Percentiles rank a stretch among this genome's conserved stretches.
Evolutionary conservation across 2,888 invertebrate species (phyloP).

Genomic region (Vesta saturnalis): DNA sequence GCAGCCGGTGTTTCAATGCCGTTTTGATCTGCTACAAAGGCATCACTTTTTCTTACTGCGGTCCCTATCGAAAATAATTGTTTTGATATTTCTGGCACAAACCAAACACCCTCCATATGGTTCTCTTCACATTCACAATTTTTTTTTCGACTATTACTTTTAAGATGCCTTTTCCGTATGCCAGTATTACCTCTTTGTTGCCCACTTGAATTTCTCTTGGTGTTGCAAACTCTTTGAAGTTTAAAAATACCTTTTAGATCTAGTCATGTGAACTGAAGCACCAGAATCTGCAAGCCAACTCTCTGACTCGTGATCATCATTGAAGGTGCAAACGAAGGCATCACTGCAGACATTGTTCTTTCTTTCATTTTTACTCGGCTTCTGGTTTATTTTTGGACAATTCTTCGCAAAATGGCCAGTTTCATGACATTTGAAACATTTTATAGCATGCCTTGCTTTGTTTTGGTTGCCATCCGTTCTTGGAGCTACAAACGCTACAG

Average conservation of each 20-base stretch:
- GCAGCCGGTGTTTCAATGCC: too few relatives aligned
- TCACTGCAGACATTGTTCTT: background rate
- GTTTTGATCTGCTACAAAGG: background rate
- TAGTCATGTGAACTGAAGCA: background rate
- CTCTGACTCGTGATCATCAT: background rate
- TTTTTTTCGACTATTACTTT: too few relatives aligned
- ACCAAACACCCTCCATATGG: background rate
- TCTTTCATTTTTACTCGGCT: background rate
- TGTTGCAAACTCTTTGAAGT: too few relatives aligned
- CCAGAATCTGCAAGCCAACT: background rate
- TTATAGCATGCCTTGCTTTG: background rate
- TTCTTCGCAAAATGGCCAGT: background rate
- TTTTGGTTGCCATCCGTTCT: background rate
- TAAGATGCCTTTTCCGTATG: too few relatives aligned
- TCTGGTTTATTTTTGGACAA: background rate
- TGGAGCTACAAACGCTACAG: background rate
- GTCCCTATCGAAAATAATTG: background rate
- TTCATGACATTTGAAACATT: background rate
- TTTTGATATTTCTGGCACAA: background rate
- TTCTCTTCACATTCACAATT: background rate
- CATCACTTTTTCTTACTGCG: background rate
- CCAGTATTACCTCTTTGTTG: too few relatives aligned
- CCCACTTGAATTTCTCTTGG: too few relatives aligned
- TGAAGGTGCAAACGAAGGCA: background rate
- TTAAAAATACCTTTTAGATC: too few relatives aligned